Evolutionary conservation across 2,888 invertebrate genomes (phyloP), one percentile per base, ranked within the genome.

Genomic region (Choreutis nemorana): DNA sequence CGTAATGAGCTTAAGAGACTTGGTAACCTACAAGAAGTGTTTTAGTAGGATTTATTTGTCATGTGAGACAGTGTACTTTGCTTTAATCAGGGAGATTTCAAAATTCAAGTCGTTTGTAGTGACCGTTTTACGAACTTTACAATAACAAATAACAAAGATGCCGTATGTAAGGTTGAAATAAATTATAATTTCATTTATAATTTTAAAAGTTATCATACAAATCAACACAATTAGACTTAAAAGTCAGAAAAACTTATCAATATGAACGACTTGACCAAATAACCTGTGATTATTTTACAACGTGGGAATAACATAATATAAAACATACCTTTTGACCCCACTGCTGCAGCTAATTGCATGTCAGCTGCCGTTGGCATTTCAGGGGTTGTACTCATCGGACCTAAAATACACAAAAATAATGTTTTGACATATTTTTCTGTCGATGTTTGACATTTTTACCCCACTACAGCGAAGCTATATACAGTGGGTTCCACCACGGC

Each of bases 321-420:
- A 2, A 18, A 8, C 18, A 23, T 13, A 78, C 78, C 77, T 65
- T 54, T 66, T 5, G 68, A 67, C 32, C 67, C 68, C 21, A 71
- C 70, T 8, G 73, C 70, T 10, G 77, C 77, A 12, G 75, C 73
- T 4, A 73, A 50, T 33, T 78, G 75, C 73, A 73, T 77, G 12
- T 78, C 78, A 2, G 78, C 73, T 15, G 77, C 77, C 1, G 78
- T 78, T 14, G 78, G 77, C 70, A 77, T 68, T 39, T 78, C 78
- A 13, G 77, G 75, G 20, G 78, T 77, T 1, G 78, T 78, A 39
- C 77, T 77, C 35, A 78, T 78, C 18, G 78, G 78, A 30, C 78
- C 78, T 78, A 37, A 38, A 35, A n/a, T n/a, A n/a, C n/a, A n/a
- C n/a, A n/a, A n/a, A n/a, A n/a, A n/a, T n/a, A n/a, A n/a, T n/a